Evolutionary conservation across 1,140 invertebrate genomes (phyloP), one percentile per base, ranked within the genome.

Genomic region (Bactericera cockerelli): DNA sequence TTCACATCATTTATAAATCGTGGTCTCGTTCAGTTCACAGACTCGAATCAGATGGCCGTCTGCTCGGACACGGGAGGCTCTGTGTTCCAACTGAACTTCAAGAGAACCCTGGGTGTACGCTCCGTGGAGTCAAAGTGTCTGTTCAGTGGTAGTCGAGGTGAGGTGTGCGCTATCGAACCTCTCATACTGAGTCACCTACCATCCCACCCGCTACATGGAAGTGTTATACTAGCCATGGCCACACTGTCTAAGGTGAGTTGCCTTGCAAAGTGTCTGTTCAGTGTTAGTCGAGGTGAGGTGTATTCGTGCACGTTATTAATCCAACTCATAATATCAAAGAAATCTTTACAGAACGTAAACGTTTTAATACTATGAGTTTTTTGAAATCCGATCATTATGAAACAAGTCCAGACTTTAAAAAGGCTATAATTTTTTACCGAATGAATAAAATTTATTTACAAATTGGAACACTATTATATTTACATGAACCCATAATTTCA

Each of bases 11-110:
- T n/a, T n/a, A n/a, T n/a, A n/a, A n/a, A n/a, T n/a, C n/a, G n/a
- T n/a, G n/a, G n/a, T n/a, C n/a, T n/a, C n/a, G n/a, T 72, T 33
- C 65, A 83, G 81, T 88, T 86, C 67, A 85, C 84, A 70, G 84
- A 87, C 73, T 79, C 77, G 61, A 77, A 80, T 26, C 81, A 81
- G 3, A 69, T 90, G 55, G 89, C 88, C 4, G 72, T 97, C 14
- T 89, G 90, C 55, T 86, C 89, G 21, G 94, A 99, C 70, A 95
- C 89, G 60, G 93, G 93, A 14, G 95, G 95, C 1, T 96, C 91
- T n/a, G 93, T 98, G 2, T 98, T 95, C 80, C 86, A 97, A 66
- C 75, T 98, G 13, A 87, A 82, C 66, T 93, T 97, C 66, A 92
- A 89, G 63, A 76, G 92, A 59, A 82, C 88, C 6, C 79, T 97